Conservation (phyloP, 2,113 vertebrate genomes). For the Procavia capensis region DNA sequence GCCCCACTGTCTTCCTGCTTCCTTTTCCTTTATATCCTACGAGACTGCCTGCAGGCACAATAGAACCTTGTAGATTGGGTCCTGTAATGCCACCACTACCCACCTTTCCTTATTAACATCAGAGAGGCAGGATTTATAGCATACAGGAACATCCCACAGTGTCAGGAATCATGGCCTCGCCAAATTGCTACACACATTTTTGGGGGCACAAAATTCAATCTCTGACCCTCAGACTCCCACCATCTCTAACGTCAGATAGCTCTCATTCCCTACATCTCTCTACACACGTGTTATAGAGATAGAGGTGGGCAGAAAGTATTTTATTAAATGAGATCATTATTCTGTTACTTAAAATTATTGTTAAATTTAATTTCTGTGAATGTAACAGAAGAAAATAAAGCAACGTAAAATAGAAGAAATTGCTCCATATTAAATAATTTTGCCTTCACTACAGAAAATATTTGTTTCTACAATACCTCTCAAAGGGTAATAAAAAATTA, state of each 20-base stretch:
- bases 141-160: no score
- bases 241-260: background rate
- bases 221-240: background rate
- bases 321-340: background rate
- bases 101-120: no score
- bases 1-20: no score
- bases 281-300: background rate
- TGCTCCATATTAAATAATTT: background rate
- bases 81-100: no score
- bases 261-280: background rate
- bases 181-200: no score
- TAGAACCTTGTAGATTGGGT: no score
- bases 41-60: no score
- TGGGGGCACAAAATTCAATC: no score
- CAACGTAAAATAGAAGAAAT: background rate
- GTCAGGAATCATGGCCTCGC: no score
- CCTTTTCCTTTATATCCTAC: no score
- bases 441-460: slow-evolving; percentile 18
- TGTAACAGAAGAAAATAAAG: slow-evolving; percentile 3
- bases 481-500: slow-evolving; percentile 43
- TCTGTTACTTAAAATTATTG: background rate
- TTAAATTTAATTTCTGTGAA: slow-evolving; percentile 34
- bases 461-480: slow-evolving; percentile 53
- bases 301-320: background rate
- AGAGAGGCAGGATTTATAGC: no score